These are phyloP conservation scores for Gila orcuttii DNA, from an alignment of 2,113 vertebrate genomes.

Conservation along the genomic window DNA sequence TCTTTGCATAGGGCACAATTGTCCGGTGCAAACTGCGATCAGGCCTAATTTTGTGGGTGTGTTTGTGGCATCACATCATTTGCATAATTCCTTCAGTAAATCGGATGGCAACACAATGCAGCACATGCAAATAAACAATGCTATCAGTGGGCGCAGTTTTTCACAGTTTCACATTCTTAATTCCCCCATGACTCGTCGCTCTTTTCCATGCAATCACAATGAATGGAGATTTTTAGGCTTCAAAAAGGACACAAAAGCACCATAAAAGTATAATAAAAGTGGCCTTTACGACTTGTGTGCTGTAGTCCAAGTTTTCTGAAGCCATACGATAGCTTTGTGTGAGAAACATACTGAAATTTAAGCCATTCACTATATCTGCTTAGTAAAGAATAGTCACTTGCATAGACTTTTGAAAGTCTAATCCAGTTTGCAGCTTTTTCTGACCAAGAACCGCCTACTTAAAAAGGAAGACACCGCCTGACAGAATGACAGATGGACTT, in stretches of 20 bases:
- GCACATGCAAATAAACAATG: conserved; percentile 15
- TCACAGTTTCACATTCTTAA: conserved; percentile 13
- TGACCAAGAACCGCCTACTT: conserved; percentile 17
- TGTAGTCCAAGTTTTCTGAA: background rate
- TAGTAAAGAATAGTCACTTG: background rate
- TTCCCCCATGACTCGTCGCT: background rate
- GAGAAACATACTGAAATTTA: conserved; percentile 7
- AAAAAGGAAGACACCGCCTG: background rate
- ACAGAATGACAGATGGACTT: conserved; percentile 23
- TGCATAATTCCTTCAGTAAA: conserved; percentile 24
- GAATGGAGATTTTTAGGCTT: background rate
- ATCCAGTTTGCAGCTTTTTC: conserved; percentile 1
- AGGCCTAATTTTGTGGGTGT: background rate
- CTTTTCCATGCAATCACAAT: conserved; percentile 18
- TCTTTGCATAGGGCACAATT: background rate
- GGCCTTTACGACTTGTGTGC: background rate
- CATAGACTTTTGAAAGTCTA: background rate
- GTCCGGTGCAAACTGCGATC: background rate
- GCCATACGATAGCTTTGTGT: background rate
- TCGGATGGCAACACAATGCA: background rate
- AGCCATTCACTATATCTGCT: background rate
- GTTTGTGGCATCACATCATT: conserved; percentile 10
- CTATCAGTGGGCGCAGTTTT: conserved; percentile 24
- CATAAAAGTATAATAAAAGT: background rate
- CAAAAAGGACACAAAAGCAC: background rate